Conservation (phyloP, 30 jellyfish, hydroid and myxozoan genomes). For the Catostylus mosaicus region DNA sequence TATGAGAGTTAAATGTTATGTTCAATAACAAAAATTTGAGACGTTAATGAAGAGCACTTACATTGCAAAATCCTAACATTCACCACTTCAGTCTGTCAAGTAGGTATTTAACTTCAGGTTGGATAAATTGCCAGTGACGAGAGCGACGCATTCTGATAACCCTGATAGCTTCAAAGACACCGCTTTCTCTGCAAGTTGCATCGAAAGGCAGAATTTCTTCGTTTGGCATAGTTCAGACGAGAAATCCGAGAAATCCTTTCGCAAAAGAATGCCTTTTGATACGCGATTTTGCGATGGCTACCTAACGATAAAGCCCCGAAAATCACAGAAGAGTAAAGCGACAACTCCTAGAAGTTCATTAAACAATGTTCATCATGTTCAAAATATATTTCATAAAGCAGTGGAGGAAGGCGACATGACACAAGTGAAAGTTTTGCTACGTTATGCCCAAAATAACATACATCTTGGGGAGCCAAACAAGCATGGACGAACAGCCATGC, state of each 20-base stretch:
- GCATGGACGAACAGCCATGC: constrained; percentile 87
- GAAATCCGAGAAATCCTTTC: too few species aligned
- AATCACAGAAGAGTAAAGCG: constrained; percentile 32
- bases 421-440: constrained; percentile 85
- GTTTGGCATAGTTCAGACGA: background rate
- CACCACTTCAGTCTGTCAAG: background rate
- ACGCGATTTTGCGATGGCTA: constrained; percentile 79
- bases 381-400: constrained; percentile 78
- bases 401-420: constrained; percentile 86
- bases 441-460: constrained; percentile 74
- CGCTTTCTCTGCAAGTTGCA: background rate
- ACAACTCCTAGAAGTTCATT: constrained; percentile 38
- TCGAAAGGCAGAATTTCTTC: background rate
- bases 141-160: too few species aligned
- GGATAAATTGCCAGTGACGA: too few species aligned
- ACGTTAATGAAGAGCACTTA: background rate
- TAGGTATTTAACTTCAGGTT: background rate
- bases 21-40: background rate
- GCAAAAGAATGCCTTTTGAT: constrained; percentile 68
- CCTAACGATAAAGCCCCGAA: constrained; percentile 60
- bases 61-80: background rate
- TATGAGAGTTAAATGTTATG: background rate
- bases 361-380: constrained; percentile 60
- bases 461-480: constrained; percentile 69
- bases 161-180: background rate